A percentile compares a stretch with the other conserved stretches of the same genome.
phyloP scores from a whole-genome alignment of 1,140 invertebrate genomes.

The Drosophila ficusphila region DNA sequence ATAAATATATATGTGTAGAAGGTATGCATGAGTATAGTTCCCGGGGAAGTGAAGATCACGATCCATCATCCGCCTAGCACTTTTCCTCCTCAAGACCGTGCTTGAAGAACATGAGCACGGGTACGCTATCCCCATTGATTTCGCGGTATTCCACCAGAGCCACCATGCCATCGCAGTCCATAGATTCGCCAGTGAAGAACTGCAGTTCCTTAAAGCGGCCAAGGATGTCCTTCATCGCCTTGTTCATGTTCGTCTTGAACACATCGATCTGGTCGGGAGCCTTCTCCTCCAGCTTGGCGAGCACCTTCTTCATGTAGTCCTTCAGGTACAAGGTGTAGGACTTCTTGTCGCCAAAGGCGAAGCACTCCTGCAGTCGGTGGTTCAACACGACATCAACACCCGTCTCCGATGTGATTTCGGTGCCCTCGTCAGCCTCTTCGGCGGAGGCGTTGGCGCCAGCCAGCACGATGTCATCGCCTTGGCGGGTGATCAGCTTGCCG shows the following conservation, averaged over 20 bases:
- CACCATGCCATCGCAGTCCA: constrained; percentile 97
- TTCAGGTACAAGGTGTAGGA: constrained; percentile 96
- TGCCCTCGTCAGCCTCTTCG: constrained; percentile 94
- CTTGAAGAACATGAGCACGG: constrained; percentile 97
- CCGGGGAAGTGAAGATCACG: neutral
- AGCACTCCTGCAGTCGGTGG: constrained; percentile 94
- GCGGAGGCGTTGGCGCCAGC: constrained; percentile 96
- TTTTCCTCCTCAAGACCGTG: constrained; percentile 98
- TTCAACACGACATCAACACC: constrained; percentile 97
- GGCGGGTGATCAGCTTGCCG: constrained; percentile 92
- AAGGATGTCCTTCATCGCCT: constrained; percentile 97
- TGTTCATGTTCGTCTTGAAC: constrained; percentile 97
- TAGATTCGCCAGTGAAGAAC: constrained; percentile 97
- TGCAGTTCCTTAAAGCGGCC: constrained; percentile 96
- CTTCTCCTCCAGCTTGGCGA: constrained; percentile 92
- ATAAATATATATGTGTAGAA: constrained; percentile 56
- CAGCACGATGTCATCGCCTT: constrained; percentile 91
- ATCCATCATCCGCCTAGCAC: constrained; percentile 87
- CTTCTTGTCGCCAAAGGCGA: constrained; percentile 94
- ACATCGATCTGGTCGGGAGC: constrained; percentile 92
- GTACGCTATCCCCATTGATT: constrained; percentile 91
- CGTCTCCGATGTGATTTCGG: constrained; percentile 89
- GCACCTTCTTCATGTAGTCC: constrained; percentile 98
- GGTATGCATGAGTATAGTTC: constrained; percentile 65
- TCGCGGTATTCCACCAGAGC: constrained; percentile 96